Base-by-base conservation (phyloP, 2,888 invertebrate genomes). In the Drosophila mayaguana region DNA sequence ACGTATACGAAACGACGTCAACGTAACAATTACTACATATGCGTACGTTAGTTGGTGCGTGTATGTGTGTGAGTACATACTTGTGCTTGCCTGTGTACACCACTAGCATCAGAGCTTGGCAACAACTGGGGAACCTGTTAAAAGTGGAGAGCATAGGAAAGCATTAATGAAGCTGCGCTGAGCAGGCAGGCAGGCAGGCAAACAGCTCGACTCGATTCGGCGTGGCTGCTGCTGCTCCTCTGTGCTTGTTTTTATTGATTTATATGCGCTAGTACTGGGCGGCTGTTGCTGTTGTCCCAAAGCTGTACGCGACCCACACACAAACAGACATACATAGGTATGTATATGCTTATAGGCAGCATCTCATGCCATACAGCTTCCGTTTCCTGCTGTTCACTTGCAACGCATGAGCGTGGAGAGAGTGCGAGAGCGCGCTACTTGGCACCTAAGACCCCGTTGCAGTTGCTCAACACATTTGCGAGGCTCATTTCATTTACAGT, bases 181-280 rank as follows among this genome's bases (percentile, higher is more conserved):
- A 63, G 70, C 40, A 34, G 40, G 20, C 50, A 55, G 20, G 42
- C 42, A 42, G 42, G 50, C 42, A 48, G 36, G 14, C 51, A 20
- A 22, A 18, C 48, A 34, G 60, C 72, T 51, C 62, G 72, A 63
- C 67, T 74, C 63, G 66, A 59, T 61, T 55, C 64, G 70, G 56
- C 57, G 64, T 56, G 69, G 74, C 80, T 88, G 84, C 75, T 80
- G 54, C 40, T 36, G 38, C 11, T 22, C 16, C 36, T 53, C 34
- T 25, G 40, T 40, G 79, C 81, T 57, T 75, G 64, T 78, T 66
- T 87, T 89, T 90, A 90, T 90, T 90, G 90, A 90, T 90, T 90
- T 90, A 88, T 90, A 82, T 91, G 80, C 77, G 79, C 74, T 78
- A 67, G 60, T 64, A 65, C 78, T 75, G 78, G 79, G 78, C 75